Evolutionary conservation across 2,888 invertebrate species (phyloP).

Genomic region (Campoplex nolae): DNA sequence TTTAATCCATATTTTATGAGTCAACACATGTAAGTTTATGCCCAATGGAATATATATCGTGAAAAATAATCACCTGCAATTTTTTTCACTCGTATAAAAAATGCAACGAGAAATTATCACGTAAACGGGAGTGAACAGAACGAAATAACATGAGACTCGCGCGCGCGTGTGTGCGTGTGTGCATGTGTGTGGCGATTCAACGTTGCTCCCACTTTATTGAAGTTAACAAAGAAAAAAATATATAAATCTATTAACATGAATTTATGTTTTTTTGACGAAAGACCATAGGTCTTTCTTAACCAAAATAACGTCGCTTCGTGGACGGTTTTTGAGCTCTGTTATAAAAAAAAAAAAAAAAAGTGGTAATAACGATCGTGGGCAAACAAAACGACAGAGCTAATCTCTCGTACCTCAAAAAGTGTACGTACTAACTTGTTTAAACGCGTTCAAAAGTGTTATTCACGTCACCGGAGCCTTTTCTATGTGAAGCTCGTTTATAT

Average conservation of each 20-base stretch:
- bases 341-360: slow-evolving; percentile 54
- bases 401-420: slow-evolving; percentile 70
- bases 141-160: slow-evolving; percentile 37
- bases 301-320: slow-evolving; percentile 70
- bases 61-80: slow-evolving; percentile 26
- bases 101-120: neutral
- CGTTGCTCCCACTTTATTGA: neutral
- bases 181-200: neutral
- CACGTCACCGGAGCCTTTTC: slow-evolving; percentile 31
- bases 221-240: slow-evolving; percentile 16
- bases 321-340: slow-evolving; percentile 52
- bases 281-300: slow-evolving; percentile 71
- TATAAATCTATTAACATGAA: slow-evolving; percentile 36
- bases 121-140: slow-evolving; percentile 70
- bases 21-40: slow-evolving; percentile 62
- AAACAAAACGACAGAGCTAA: slow-evolving; percentile 63
- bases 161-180: neutral
- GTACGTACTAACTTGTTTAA: slow-evolving; percentile 73
- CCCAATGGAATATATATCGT: neutral
- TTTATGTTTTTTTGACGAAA: slow-evolving; percentile 39
- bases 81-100: neutral
- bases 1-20: slow-evolving; percentile 78
- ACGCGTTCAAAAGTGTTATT: slow-evolving; percentile 55
- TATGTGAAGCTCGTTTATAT: slow-evolving; percentile 65
- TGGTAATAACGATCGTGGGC: slow-evolving; percentile 43